Conservation (phyloP, 1,140 invertebrate genomes). For the Tetragnatha versicolor region DNA sequence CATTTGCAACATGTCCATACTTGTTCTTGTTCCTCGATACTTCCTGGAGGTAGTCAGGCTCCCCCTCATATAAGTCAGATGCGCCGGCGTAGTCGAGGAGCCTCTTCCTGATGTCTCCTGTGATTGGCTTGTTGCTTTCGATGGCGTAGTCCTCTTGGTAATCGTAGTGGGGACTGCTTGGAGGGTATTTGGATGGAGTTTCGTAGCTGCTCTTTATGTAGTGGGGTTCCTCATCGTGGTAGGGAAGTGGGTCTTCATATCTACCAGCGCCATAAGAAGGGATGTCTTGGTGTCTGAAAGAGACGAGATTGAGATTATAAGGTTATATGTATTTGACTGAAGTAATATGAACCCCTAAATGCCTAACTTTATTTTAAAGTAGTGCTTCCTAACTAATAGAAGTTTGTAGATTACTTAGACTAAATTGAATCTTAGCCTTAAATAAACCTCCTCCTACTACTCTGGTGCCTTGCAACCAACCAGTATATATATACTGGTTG, state of each 20-base stretch:
- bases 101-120: constrained; percentile 40
- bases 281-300: neutral
- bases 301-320: too few species aligned
- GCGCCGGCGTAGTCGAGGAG: constrained; percentile 44
- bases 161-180: neutral
- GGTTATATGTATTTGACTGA: too few species aligned
- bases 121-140: constrained; percentile 36
- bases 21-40: constrained; percentile 33
- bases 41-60: constrained; percentile 44
- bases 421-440: too few species aligned
- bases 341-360: too few species aligned
- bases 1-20: constrained; percentile 40
- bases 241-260: constrained; percentile 18
- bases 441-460: too few species aligned
- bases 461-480: too few species aligned
- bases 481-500: too few species aligned
- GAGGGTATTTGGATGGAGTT: constrained; percentile 7
- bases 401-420: too few species aligned
- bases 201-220: neutral
- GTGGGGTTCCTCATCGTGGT: neutral
- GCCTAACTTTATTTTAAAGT: too few species aligned
- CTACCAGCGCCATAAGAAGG: constrained; percentile 13
- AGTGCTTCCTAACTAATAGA: too few species aligned
- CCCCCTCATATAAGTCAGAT: constrained; percentile 33
- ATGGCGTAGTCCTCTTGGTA: constrained; percentile 39